Evolutionary conservation across 2,797 vertebrate species (phyloP).

Genomic region (Amblyopsis hoosieri): DNA sequence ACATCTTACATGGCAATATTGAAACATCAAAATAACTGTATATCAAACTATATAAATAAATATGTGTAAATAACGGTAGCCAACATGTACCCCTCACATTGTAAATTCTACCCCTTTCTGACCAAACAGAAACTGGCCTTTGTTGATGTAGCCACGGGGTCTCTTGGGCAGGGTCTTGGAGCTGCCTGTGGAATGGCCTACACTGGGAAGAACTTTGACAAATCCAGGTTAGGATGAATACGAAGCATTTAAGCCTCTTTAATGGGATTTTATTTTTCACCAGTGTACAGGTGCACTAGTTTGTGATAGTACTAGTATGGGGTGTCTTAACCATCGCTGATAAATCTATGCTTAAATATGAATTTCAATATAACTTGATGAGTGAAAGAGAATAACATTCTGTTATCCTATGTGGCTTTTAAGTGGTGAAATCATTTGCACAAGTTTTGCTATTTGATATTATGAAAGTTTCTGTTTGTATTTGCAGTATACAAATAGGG

Average conservation of each 20-base stretch:
- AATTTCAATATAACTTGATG: no score
- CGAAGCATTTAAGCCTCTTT: no score
- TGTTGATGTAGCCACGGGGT: slow-evolving; percentile 87
- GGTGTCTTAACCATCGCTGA: not conserved
- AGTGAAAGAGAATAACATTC: no score
- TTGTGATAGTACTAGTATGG: not conserved
- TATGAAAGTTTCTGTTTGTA: not conserved
- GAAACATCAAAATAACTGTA: no score
- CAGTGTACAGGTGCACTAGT: no score
- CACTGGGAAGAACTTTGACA: slow-evolving; percentile 89
- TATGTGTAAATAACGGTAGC: no score
- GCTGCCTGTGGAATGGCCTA: slow-evolving; percentile 91
- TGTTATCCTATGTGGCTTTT: no score
- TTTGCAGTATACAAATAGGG: not conserved
- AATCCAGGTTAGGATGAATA: slow-evolving; percentile 77
- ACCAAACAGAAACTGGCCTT: slow-evolving; percentile 82
- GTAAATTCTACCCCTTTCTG: not conserved
- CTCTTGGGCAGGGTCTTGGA: slow-evolving; percentile 87
- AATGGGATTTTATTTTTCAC: no score
- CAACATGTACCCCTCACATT: not conserved
- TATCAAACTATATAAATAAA: no score
- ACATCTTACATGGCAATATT: no score
- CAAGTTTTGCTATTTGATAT: not conserved
- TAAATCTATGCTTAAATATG: no score
- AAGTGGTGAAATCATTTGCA: no score